Percentiles rank a stretch among this genome's conserved stretches.
Conservation (phyloP, 2,113 vertebrate genomes). For the Muscicapa adusta region DNA sequence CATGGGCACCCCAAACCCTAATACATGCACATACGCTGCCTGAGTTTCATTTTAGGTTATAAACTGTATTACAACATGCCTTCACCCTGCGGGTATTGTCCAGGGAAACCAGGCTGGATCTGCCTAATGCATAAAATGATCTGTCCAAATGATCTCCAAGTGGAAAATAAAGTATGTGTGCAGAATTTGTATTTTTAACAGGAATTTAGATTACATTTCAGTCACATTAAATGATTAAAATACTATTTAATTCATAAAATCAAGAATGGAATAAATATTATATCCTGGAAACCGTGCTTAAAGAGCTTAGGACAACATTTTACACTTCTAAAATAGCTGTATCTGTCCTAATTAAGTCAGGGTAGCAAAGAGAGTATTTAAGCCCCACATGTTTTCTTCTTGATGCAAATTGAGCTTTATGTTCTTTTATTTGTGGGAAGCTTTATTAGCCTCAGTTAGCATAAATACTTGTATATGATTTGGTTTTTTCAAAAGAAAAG, state of each 20-base stretch:
- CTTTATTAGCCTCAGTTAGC: slow-evolving; percentile 43
- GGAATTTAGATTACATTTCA: neutral
- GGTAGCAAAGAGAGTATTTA: neutral
- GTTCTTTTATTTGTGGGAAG: slow-evolving; percentile 24
- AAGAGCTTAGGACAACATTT: neutral
- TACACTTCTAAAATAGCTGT: neutral
- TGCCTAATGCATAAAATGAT: neutral
- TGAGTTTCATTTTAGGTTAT: slow-evolving; percentile 30
- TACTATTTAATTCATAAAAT: neutral
- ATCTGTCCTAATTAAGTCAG: neutral
- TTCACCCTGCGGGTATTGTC: neutral
- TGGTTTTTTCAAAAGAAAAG: slow-evolving; percentile 14
- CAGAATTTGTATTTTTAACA: neutral
- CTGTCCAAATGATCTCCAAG: neutral
- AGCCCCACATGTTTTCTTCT: neutral
- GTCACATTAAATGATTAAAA: neutral
- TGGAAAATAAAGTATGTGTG: neutral
- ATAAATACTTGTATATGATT: slow-evolving; percentile 53
- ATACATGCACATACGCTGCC: neutral
- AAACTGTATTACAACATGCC: slow-evolving; percentile 51
- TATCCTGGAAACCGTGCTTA: neutral
- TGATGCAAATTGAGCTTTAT: slow-evolving; percentile 39
- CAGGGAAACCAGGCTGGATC: slow-evolving; percentile 15
- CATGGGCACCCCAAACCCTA: neutral
- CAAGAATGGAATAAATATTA: neutral